Percentiles rank a stretch among this genome's conserved stretches.
phyloP scores from a whole-genome alignment of 2,113 vertebrate genomes.

The Maccullochella peelii region DNA sequence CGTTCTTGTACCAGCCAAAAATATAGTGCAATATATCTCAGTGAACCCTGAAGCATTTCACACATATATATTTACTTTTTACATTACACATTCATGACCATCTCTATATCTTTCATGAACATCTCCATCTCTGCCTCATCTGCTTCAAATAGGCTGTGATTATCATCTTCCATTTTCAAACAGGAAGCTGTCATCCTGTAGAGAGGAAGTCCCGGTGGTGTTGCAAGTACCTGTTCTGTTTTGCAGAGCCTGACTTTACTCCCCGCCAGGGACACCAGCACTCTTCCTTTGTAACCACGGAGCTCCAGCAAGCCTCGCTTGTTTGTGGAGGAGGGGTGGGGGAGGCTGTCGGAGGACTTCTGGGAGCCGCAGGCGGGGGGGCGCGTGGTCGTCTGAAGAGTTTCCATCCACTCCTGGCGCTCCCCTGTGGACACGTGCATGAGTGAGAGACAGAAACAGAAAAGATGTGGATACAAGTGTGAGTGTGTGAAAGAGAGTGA shows the following conservation, averaged over 20 bases:
- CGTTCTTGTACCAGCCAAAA: not conserved
- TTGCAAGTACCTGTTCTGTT: slow-evolving; percentile 92
- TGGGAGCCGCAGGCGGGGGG: slow-evolving; percentile 78
- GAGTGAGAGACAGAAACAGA: slow-evolving; percentile 55
- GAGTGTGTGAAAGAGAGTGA: slow-evolving; percentile 14
- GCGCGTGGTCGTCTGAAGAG: slow-evolving; percentile 86
- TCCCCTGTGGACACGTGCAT: slow-evolving; percentile 85
- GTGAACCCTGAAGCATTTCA: slow-evolving; percentile 20
- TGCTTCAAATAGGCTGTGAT: slow-evolving; percentile 51
- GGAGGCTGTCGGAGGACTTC: slow-evolving; percentile 71
- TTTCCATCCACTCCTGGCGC: slow-evolving; percentile 93
- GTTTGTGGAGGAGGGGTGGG: slow-evolving; percentile 78
- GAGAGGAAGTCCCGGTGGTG: slow-evolving; percentile 72
- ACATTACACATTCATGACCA: slow-evolving; percentile 58
- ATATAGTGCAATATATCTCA: not conserved
- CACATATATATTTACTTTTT: slow-evolving; percentile 49
- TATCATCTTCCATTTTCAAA: slow-evolving; percentile 59
- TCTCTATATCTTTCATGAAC: slow-evolving; percentile 32
- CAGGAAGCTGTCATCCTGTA: slow-evolving; percentile 71
- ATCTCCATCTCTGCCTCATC: slow-evolving; percentile 25
- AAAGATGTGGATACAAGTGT: slow-evolving; percentile 45
- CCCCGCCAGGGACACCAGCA: slow-evolving; percentile 91
- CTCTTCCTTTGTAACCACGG: slow-evolving; percentile 94
- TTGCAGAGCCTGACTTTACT: slow-evolving; percentile 95
- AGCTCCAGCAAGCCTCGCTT: slow-evolving; percentile 92